These are phyloP conservation scores for human (Homo sapiens) DNA, from an alignment of 2,113 vertebrate genomes.

Conservation along the genomic window DNA sequence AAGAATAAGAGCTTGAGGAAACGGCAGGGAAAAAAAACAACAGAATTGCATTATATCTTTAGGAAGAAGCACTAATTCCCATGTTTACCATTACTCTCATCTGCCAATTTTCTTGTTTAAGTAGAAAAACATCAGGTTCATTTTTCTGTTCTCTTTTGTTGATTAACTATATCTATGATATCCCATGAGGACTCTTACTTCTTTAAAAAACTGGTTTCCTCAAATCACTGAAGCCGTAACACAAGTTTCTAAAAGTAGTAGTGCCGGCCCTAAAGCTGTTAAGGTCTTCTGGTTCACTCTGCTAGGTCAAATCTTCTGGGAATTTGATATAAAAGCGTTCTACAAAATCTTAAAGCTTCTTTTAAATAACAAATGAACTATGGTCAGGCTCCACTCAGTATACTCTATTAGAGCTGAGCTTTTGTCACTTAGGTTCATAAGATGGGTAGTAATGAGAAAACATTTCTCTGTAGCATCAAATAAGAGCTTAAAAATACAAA, in stretches of 20 bases:
- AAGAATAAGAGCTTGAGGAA: neutral
- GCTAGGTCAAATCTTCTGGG: neutral
- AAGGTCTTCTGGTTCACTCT: slow-evolving; percentile 4
- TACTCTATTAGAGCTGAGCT: neutral
- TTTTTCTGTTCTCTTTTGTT: slow-evolving; percentile 22
- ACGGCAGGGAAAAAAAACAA: neutral
- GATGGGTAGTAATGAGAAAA: slow-evolving; percentile 6
- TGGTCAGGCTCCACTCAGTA: neutral
- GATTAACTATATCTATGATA: neutral
- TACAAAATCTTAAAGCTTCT: neutral
- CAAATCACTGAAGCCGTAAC: neutral
- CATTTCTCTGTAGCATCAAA: slow-evolving; percentile 6
- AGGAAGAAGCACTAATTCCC: neutral
- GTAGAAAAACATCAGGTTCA: neutral
- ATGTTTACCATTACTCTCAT: neutral
- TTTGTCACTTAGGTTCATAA: neutral
- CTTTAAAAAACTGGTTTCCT: neutral
- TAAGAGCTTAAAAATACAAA: neutral
- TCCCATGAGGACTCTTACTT: neutral
- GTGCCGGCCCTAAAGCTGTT: neutral
- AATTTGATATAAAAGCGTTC: neutral
- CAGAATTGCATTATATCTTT: neutral
- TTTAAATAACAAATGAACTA: slow-evolving; percentile 12
- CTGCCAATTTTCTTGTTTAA: neutral
- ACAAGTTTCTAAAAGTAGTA: neutral